phyloP scores from a whole-genome alignment of 2,888 invertebrate genomes.

The Bombylius major region DNA sequence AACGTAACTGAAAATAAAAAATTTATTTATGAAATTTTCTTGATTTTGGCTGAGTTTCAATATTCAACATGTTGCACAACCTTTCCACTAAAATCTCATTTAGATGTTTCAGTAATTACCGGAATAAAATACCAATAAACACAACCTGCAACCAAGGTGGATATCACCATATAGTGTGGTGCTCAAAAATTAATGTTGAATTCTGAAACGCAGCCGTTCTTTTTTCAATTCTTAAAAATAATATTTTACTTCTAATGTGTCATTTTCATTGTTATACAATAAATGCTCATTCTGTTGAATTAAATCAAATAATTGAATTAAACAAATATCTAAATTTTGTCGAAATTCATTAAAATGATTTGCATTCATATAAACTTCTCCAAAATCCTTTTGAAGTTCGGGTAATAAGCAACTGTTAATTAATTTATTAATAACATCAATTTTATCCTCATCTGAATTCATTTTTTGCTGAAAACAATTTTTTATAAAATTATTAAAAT shows the following conservation, averaged over 20 bases:
- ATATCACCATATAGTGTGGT: too few species aligned
- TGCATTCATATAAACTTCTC: background rate
- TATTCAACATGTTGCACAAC: too few species aligned
- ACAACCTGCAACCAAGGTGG: too few species aligned
- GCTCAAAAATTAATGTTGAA: too few species aligned
- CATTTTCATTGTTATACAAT: background rate
- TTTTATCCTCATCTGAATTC: background rate
- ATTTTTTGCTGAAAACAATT: background rate
- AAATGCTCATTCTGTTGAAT: background rate
- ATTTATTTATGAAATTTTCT: background rate
- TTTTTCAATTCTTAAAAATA: too few species aligned
- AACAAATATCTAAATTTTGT: background rate
- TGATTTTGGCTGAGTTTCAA: background rate
- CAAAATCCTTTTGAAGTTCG: conserved; percentile 1
- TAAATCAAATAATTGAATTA: conserved; percentile 2
- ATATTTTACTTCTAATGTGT: background rate
- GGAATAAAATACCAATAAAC: too few species aligned
- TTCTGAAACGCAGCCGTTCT: too few species aligned
- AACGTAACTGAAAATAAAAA: background rate
- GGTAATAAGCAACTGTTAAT: background rate
- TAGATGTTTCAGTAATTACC: too few species aligned
- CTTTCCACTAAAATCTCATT: too few species aligned
- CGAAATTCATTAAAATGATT: conserved; percentile 3
- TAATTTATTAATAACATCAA: background rate
- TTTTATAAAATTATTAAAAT: too few species aligned